phyloP scores from a whole-genome alignment of 2,797 vertebrate genomes.

The Tachyglossus aculeatus region DNA sequence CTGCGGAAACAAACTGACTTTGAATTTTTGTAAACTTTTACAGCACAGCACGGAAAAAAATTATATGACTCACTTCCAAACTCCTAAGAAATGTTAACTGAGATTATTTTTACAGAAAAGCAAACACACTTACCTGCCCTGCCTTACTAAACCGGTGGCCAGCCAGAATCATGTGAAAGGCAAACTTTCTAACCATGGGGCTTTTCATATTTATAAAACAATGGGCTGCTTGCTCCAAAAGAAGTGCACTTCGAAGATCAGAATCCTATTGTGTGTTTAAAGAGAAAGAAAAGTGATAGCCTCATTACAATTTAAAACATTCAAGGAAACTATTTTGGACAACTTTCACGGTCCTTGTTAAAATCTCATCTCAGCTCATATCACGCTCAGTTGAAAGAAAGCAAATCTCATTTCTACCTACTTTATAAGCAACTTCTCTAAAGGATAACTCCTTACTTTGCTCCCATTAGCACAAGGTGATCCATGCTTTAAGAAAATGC shows the following conservation, averaged over 20 bases:
- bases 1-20: too few relatives aligned
- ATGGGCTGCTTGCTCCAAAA: conserved; percentile 95
- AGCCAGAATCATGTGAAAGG: conserved; percentile 97
- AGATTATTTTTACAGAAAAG: neutral
- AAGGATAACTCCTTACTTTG: neutral
- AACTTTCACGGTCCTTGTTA: neutral
- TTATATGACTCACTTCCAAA: too few relatives aligned
- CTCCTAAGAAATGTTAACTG: too few relatives aligned
- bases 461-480: too few relatives aligned
- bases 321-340: neutral
- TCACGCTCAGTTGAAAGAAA: neutral
- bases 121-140: conserved; percentile 84
- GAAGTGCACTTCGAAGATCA: conserved; percentile 93
- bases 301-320: conserved; percentile 6
- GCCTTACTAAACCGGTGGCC: conserved; percentile 98
- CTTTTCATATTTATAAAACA: conserved; percentile 98
- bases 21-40: too few relatives aligned
- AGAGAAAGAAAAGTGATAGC: conserved; percentile 22
- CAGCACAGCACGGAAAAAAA: too few relatives aligned
- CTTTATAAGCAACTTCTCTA: conserved; percentile 7
- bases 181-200: conserved; percentile 97
- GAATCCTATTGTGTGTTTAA: conserved; percentile 82
- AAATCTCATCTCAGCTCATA: neutral
- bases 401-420: neutral
- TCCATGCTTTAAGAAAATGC: too few relatives aligned